Base-by-base conservation (phyloP, 2,113 vertebrate species). In the Beaufortia kweichowensis region DNA sequence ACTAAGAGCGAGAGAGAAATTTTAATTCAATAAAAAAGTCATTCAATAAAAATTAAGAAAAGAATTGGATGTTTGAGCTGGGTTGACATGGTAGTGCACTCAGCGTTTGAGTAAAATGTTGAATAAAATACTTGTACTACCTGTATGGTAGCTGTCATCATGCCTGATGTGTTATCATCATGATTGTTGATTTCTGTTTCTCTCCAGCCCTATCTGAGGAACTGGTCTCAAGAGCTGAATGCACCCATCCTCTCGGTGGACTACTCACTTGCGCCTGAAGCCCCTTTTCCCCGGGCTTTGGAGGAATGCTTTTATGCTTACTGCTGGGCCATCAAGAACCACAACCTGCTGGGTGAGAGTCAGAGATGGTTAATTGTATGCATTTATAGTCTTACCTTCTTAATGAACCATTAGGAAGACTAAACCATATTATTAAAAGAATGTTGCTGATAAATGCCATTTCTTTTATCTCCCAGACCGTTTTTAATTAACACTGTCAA, bases 221-320 rank as follows among this genome's bases (percentile, higher is more conserved):
- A 87, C 77, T 97, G 95, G 95, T 94, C 95, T 39, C 95, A 94
- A 81, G 93, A 95, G 9, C 89, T 96, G 75, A 91, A 90, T 0
- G 91, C 89, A 6, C 95, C 95, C n/a, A 91, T 97, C 80, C 83
- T 97, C 72, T 96, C 95, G 7, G 91, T 97, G 11, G 95, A 97
- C 82, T 97, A 97, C 84, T 96, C 95, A 1, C 87, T 97, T 78
- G 94, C 95, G 2, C 95, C 95, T 0, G 95, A 96, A 81, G 94
- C 94, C 1, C 95, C 95, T 1, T 96, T 96, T 79, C 95, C 95
- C 7, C 85, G 95, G 0, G 94, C 95, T 0, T 87, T 97, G 55
- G 95, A 97, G 75, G 95, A 97, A 76, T 97, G 95, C 81, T 96
- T 96, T 87, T 97, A 91, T 0, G 93, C 94, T 48, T 97, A 96